These are phyloP conservation scores for Tetramorium bicarinatum DNA, from an alignment of 2,888 invertebrate genomes.

Conservation along the genomic window DNA sequence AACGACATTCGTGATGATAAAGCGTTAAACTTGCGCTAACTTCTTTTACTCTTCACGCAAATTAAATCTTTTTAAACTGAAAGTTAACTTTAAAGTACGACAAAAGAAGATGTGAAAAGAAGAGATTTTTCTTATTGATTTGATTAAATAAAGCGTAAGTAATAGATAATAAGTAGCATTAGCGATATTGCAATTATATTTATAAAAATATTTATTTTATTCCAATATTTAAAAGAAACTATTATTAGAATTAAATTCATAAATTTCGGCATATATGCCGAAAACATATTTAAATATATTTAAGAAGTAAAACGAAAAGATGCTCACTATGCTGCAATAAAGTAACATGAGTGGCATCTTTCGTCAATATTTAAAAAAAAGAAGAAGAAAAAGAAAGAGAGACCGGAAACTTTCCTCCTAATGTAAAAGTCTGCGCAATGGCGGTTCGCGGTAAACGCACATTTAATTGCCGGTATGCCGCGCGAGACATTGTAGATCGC, in stretches of 20 bases:
- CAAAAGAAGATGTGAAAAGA: neutral
- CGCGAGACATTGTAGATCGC: slow-evolving; percentile 70
- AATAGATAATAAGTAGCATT: neutral
- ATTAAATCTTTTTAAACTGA: slow-evolving; percentile 9
- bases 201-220: neutral
- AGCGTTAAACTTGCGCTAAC: slow-evolving; percentile 23
- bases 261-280: neutral
- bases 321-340: neutral
- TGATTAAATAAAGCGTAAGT: neutral
- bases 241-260: neutral
- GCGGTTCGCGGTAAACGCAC: slow-evolving; percentile 55
- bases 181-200: neutral
- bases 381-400: neutral
- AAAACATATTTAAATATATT: too few relatives aligned
- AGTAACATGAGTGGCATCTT: slow-evolving; percentile 8
- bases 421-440: slow-evolving; percentile 44
- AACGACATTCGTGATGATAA: slow-evolving; percentile 16
- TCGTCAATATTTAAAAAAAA: too few relatives aligned
- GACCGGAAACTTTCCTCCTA: slow-evolving; percentile 13
- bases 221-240: neutral
- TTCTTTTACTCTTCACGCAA: neutral
- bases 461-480: slow-evolving; percentile 69
- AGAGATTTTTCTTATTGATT: neutral
- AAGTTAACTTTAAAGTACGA: slow-evolving; percentile 29
- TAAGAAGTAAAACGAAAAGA: neutral